Percentiles rank a stretch among this genome's conserved stretches.
phyloP scores from a whole-genome alignment of 2,888 invertebrate species.

The Oscheius myriophilus region DNA sequence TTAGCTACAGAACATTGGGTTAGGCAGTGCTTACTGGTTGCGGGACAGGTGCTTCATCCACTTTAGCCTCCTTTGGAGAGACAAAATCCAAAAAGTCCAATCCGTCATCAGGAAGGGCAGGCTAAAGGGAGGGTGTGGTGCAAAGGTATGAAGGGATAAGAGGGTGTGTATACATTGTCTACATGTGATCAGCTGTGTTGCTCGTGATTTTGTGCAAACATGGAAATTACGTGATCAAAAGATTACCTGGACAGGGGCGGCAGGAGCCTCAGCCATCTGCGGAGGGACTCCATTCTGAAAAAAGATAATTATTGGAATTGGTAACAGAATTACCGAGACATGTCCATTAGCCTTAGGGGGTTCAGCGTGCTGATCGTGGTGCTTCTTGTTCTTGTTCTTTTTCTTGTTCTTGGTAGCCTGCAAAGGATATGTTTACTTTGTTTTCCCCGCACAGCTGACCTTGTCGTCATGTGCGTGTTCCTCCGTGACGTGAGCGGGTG shows the following conservation, averaged over 20 bases:
- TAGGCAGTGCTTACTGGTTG: too few species aligned
- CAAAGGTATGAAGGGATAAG: too few species aligned
- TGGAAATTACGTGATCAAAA: slow-evolving; percentile 1
- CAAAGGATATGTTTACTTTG: background rate
- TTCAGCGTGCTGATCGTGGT: slow-evolving; percentile 39
- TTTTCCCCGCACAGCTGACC: too few species aligned
- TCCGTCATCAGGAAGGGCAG: slow-evolving; percentile 32
- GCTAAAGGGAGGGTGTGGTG: slow-evolving; percentile 13
- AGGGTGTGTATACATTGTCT: too few species aligned
- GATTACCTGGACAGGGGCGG: slow-evolving; percentile 5
- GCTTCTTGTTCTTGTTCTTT: slow-evolving; percentile 52
- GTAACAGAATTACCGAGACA: slow-evolving; percentile 18
- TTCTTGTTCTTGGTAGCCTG: slow-evolving; percentile 36
- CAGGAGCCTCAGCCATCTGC: slow-evolving; percentile 1
- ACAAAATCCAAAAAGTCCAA: slow-evolving; percentile 44
- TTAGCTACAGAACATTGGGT: too few species aligned
- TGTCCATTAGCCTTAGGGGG: slow-evolving; percentile 33
- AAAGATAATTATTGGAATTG: background rate
- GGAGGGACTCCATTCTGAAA: slow-evolving; percentile 13
- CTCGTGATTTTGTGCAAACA: slow-evolving; percentile 3
- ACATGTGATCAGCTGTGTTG: background rate
- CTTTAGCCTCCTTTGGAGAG: slow-evolving; percentile 31
- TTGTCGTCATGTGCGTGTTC: too few species aligned
- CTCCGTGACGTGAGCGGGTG: too few species aligned
- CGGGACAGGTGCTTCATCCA: background rate